Evolutionary conservation across 2,113 vertebrate species (phyloP), one percentile per base, ranked within the genome.

Genomic region (Pogona vitticeps): DNA sequence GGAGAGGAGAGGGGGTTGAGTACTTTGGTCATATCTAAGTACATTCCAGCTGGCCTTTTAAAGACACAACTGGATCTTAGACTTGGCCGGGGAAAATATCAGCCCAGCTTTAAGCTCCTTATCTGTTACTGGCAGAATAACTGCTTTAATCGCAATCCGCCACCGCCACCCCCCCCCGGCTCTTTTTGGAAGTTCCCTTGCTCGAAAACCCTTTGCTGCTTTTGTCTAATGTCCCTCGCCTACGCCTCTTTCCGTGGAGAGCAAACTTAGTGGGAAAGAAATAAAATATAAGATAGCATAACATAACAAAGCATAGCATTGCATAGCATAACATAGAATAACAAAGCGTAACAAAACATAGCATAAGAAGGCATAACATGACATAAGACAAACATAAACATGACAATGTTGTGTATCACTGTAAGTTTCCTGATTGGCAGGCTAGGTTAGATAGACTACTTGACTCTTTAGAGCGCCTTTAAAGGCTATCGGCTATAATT

Each of bases 1-100:
- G n/a, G n/a, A n/a, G n/a, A n/a, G n/a, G n/a, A n/a, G n/a, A n/a
- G n/a, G 93, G 88, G 76, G 89, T 90, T 88, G 52, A 38, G 81
- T 91, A 85, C 92, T 94, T 93, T 80, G 86, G 88, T 87, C 88
- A 76, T 94, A 92, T 94, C 90, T 88, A 87, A 92, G 93, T 88
- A 87, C 84, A 94, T 91, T 93, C 90, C 84, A 93, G 92, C 94
- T 63, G 85, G 92, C 92, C 91, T 10, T 95, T 95, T 95, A 94
- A 84, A 95, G 92, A 88, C 88, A n/a, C 1, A 13, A 65, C 86
- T 67, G 90, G 84, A 93, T 91, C 91, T 76, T 90, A 63, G 86
- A 91, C 86, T 90, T 93, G 94, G 94, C 94, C 91, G 90, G 92
- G 86, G 58, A 93, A 93, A 93, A 95, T 92, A 94, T 92, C 91